These are phyloP conservation scores for Ibycter americanus DNA, from an alignment of 2,797 vertebrate genomes.

Conservation along the genomic window DNA sequence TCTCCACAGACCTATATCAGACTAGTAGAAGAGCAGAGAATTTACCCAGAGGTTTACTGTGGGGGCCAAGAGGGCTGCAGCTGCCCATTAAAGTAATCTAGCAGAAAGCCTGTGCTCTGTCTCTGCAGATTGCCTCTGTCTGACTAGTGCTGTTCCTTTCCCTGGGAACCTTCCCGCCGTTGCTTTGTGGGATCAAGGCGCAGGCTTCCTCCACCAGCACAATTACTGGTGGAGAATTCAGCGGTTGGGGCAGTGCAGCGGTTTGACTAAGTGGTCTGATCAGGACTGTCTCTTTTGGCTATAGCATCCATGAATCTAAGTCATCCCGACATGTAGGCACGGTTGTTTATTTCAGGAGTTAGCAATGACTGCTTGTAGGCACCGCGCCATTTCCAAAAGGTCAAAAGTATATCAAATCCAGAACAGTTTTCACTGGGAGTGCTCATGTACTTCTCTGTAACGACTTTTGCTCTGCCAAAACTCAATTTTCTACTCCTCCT, in stretches of 20 bases:
- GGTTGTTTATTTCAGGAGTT: not conserved
- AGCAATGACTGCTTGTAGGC: not conserved
- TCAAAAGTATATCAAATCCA: not conserved
- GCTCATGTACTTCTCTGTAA: not conserved
- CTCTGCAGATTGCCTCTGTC: not conserved
- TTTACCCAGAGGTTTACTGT: not conserved
- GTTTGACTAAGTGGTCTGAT: not conserved
- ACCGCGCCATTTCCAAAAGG: not conserved
- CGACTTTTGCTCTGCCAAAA: slow-evolving; percentile 2
- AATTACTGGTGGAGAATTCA: not conserved
- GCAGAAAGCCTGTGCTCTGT: not conserved
- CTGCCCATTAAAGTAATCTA: not conserved
- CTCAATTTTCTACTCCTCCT: slow-evolving; percentile 16
- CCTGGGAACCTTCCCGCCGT: not conserved
- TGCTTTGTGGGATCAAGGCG: not conserved
- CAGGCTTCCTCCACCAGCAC: not conserved
- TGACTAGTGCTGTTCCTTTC: not conserved
- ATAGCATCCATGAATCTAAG: not conserved
- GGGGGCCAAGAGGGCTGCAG: not conserved
- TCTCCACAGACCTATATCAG: not conserved
- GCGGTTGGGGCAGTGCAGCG: not conserved
- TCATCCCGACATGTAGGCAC: not conserved
- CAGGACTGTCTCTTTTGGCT: not conserved
- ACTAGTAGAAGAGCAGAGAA: not conserved
- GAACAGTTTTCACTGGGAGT: not conserved